phyloP scores from a whole-genome alignment of 2,888 invertebrate species.

The Drosophila hawaiiensis region DNA sequence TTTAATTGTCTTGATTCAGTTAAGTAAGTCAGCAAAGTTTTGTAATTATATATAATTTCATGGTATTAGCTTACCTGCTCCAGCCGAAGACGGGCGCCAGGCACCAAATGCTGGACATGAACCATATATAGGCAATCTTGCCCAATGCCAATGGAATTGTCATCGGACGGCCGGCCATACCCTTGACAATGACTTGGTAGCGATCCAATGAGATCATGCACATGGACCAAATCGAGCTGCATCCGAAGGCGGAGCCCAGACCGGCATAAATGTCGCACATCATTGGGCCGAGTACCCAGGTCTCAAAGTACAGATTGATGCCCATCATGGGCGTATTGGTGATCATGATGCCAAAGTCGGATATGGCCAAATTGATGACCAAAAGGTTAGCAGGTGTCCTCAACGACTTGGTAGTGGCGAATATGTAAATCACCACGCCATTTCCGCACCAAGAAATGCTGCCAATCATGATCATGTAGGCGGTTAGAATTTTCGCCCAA shows the following conservation, averaged over 20 bases:
- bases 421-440: slow-evolving; percentile 85
- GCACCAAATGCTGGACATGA: slow-evolving; percentile 91
- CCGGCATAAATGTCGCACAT: slow-evolving; percentile 95
- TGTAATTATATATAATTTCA: neutral
- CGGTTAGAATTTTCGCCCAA: slow-evolving; percentile 93
- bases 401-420: slow-evolving; percentile 86
- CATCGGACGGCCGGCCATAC: slow-evolving; percentile 93
- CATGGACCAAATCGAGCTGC: slow-evolving; percentile 97
- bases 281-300: slow-evolving; percentile 87
- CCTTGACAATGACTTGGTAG: slow-evolving; percentile 97
- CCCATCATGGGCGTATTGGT: slow-evolving; percentile 85
- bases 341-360: slow-evolving; percentile 94
- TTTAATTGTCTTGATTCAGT: neutral
- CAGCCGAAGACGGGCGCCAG: slow-evolving; percentile 94
- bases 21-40: neutral
- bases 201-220: slow-evolving; percentile 96
- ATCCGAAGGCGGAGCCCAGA: slow-evolving; percentile 94
- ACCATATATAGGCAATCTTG: slow-evolving; percentile 92
- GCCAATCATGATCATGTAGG: slow-evolving; percentile 91
- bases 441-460: slow-evolving; percentile 84
- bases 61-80: slow-evolving; percentile 89
- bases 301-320: slow-evolving; percentile 84
- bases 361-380: slow-evolving; percentile 96
- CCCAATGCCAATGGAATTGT: slow-evolving; percentile 92
- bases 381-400: slow-evolving; percentile 96